phyloP scores from a whole-genome alignment of 2,113 vertebrate species.

The Megaleporinus macrocephalus region DNA sequence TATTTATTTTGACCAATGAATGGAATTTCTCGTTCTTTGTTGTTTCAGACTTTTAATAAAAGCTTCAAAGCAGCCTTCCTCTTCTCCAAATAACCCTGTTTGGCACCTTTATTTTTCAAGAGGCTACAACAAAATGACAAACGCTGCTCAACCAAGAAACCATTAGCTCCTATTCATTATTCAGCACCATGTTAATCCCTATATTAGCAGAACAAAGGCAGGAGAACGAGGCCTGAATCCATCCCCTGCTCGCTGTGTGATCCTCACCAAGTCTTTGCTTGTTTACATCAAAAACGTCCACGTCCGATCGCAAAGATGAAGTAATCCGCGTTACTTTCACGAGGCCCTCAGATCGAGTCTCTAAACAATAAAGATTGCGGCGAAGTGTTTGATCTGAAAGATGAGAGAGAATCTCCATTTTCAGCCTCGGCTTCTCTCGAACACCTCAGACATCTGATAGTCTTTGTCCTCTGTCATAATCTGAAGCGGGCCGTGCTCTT shows the following conservation, averaged over 20 bases:
- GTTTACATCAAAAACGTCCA: not conserved
- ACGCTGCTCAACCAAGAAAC: not conserved
- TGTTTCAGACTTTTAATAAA: no score
- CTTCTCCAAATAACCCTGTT: not conserved
- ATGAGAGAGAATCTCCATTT: slow-evolving; percentile 64
- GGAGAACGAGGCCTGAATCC: not conserved
- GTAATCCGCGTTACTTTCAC: not conserved
- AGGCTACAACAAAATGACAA: not conserved
- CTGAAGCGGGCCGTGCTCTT: not conserved
- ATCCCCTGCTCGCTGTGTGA: not conserved
- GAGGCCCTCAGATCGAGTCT: not conserved
- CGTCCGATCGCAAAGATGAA: not conserved
- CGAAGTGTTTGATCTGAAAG: slow-evolving; percentile 64
- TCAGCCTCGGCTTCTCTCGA: slow-evolving; percentile 27
- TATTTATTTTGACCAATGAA: no score
- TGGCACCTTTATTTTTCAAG: not conserved
- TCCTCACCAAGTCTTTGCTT: not conserved
- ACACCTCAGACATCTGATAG: not conserved
- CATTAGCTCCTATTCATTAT: not conserved
- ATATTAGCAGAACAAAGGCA: slow-evolving; percentile 13
- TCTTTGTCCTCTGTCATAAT: slow-evolving; percentile 1
- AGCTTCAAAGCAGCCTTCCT: no score
- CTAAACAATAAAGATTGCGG: slow-evolving; percentile 40
- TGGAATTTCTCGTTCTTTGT: no score
- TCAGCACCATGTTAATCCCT: not conserved